Evolutionary conservation across 1,140 invertebrate species (phyloP).

Genomic region (Sitophilus oryzae): DNA sequence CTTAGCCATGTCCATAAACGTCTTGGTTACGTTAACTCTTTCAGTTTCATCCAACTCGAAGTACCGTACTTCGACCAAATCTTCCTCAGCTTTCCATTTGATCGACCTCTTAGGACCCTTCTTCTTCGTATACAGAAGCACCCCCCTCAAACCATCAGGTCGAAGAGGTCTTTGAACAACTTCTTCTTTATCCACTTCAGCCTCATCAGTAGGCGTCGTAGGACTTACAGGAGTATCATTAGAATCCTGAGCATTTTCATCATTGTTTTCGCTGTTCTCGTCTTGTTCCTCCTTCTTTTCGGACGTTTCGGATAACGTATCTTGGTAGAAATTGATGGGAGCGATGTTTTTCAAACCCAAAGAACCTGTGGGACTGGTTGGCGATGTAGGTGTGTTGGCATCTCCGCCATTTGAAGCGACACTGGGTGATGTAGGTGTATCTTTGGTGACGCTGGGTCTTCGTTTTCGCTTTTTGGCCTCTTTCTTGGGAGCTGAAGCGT

Average conservation of each 20-base stretch:
- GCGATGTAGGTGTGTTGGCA: conserved; percentile 36
- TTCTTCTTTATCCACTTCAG: conserved; percentile 11
- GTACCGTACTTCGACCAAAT: conserved; percentile 75
- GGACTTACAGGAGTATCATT: conserved; percentile 25
- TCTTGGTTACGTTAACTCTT: conserved; percentile 88
- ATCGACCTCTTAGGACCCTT: conserved; percentile 76
- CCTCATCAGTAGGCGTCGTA: conserved; percentile 25
- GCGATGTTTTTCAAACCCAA: conserved; percentile 47
- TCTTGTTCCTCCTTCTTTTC: conserved; percentile 53
- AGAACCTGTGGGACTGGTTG: conserved; percentile 39
- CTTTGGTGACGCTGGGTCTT: conserved; percentile 58
- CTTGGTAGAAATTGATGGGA: conserved; percentile 83
- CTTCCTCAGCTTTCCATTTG: conserved; percentile 72
- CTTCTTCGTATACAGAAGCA: conserved; percentile 44
- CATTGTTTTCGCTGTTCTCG: conserved; percentile 42
- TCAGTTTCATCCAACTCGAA: conserved; percentile 93
- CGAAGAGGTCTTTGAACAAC: not conserved
- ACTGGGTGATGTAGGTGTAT: conserved; percentile 47
- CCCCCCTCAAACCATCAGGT: conserved; percentile 32
- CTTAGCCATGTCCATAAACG: conserved; percentile 87
- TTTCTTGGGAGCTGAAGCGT: conserved; percentile 64
- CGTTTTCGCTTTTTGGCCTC: conserved; percentile 71
- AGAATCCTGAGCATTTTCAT: conserved; percentile 34
- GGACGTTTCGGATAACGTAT: conserved; percentile 66
- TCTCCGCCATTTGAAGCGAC: conserved; percentile 23